Evolutionary conservation across 1,140 invertebrate species (phyloP), one percentile per base, ranked within the genome.

Genomic region (Solenopsis invicta): DNA sequence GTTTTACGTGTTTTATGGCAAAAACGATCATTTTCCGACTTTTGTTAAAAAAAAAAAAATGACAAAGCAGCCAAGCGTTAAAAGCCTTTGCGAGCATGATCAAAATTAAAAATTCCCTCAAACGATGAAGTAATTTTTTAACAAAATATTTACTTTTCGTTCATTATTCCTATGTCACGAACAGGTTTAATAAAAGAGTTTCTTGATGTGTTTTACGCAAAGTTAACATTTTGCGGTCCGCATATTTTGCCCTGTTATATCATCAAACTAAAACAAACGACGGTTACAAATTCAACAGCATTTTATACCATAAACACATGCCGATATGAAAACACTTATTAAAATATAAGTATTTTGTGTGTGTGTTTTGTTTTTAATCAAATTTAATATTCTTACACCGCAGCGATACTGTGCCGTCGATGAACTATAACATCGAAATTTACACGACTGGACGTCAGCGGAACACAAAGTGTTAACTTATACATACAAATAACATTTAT

Each of bases 51-150:
- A 37, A 21, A 62, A 74, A 3, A 37, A 21, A 62, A 74, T 1
- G 52, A n/a, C 29, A 21, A 81, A 78, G 64, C 37, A 56, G 21
- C 16, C 6, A 54, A 67, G 45, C 37, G 54, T 37, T 69, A 69
- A 69, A 59, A 81, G 24, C 37, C 4, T 45, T 56, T n/a, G 37
- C 34, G 21, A 29, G 29, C 29, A 59, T 71, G 24, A 81, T 71
- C 4, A 24, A 81, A 81, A 71, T 71, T 81, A 71, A 81, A 81
- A 81, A 71, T 81, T 81, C 77, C n/a, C 62, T 54, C 10, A 2
- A 69, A 45, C 21, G 12, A 41, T 29, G 9, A 81, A 81, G 24
- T 13, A 41, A 56, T 45, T 37, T 59, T 67, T 64, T 48, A 64
- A 13, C 12, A 66, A 34, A 13, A 34, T n/a, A n/a, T n/a, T n/a